These are phyloP conservation scores for Spea bombifrons DNA, from an alignment of 2,113 vertebrate species.

Conservation along the genomic window DNA sequence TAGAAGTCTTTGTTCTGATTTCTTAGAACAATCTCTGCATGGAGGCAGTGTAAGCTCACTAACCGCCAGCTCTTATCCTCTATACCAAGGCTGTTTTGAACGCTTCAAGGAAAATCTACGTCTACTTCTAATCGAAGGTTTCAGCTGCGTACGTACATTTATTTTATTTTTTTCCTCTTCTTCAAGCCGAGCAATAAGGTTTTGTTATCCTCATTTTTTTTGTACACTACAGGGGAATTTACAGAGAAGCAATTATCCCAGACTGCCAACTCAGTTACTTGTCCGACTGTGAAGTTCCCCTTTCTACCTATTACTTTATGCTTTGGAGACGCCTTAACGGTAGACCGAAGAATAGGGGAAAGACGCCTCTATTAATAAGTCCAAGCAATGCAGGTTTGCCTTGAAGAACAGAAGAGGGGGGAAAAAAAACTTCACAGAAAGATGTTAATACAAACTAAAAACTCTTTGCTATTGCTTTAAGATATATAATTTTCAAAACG, in stretches of 20 bases:
- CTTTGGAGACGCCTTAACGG: neutral
- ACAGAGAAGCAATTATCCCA: constrained; percentile 37
- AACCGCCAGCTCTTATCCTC: constrained; percentile 5
- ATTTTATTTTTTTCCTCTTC: neutral
- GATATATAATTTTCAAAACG: no score
- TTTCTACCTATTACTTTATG: constrained; percentile 1
- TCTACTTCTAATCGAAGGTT: constrained; percentile 24
- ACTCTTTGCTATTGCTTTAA: no score
- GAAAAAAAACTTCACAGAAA: neutral
- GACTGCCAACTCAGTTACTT: constrained; percentile 21
- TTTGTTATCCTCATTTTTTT: constrained; percentile 5
- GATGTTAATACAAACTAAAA: no score
- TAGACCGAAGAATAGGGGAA: neutral
- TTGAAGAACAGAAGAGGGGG: neutral
- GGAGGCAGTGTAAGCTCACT: constrained; percentile 32
- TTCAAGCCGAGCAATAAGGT: constrained; percentile 26
- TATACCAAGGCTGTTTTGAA: neutral
- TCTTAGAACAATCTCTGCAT: constrained; percentile 24
- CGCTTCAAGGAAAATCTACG: constrained; percentile 19
- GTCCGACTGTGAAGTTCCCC: constrained; percentile 17
- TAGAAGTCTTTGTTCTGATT: constrained; percentile 21
- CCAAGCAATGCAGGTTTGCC: neutral
- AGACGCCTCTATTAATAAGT: no score
- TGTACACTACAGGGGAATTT: constrained; percentile 36
- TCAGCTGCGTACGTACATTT: neutral